Conservation (phyloP, 2,797 vertebrate species). For the Atherinosoma microstoma region DNA sequence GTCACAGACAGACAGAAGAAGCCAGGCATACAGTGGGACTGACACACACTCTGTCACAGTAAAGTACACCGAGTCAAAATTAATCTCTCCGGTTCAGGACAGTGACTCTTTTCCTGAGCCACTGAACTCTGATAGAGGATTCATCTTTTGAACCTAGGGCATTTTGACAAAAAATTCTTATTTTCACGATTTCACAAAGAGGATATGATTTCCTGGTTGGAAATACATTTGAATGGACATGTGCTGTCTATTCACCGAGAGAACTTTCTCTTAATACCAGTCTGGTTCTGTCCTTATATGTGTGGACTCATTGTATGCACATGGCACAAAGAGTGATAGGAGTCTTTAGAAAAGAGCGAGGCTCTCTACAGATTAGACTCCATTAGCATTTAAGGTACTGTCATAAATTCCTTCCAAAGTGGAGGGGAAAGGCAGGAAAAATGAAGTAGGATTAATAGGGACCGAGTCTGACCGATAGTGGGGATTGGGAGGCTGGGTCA, state of each 20-base stretch:
- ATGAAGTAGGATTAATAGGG: slow-evolving; percentile 85
- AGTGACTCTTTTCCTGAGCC: slow-evolving; percentile 60
- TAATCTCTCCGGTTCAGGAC: slow-evolving; percentile 70
- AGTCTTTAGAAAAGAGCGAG: slow-evolving; percentile 82
- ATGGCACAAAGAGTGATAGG: slow-evolving; percentile 82
- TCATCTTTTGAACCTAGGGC: slow-evolving; percentile 68
- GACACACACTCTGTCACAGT: slow-evolving; percentile 56
- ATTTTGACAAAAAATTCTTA: slow-evolving; percentile 65
- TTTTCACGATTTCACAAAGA: slow-evolving; percentile 75
- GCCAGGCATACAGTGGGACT: slow-evolving; percentile 47
- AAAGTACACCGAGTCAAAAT: slow-evolving; percentile 60
- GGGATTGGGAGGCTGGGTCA: slow-evolving; percentile 82
- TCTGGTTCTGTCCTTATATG: slow-evolving; percentile 60
- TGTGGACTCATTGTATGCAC: slow-evolving; percentile 74
- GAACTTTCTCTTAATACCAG: slow-evolving; percentile 78
- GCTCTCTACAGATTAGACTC: slow-evolving; percentile 82
- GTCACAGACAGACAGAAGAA: slow-evolving; percentile 57
- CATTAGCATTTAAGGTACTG: slow-evolving; percentile 87
- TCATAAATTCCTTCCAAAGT: slow-evolving; percentile 86
- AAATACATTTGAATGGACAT: slow-evolving; percentile 79
- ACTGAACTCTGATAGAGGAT: slow-evolving; percentile 72
- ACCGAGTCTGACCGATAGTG: slow-evolving; percentile 79
- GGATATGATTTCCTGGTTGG: slow-evolving; percentile 75
- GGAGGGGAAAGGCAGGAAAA: slow-evolving; percentile 81
- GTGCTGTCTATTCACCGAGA: slow-evolving; percentile 72